phyloP scores from a whole-genome alignment of 1,140 invertebrate species.

The Muscidifurax raptorellus region DNA sequence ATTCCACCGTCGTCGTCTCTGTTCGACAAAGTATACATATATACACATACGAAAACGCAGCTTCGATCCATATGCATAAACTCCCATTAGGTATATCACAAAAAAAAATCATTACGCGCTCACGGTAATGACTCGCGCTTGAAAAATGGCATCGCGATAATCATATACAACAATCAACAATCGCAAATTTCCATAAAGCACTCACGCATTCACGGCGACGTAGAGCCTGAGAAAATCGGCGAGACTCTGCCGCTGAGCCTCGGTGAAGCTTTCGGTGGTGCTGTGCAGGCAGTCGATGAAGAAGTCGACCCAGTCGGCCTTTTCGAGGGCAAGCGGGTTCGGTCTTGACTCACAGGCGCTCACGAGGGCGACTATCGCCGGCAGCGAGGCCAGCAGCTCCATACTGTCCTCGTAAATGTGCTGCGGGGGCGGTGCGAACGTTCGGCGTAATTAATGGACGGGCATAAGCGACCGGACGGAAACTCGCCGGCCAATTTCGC shows the following conservation, averaged over 20 bases:
- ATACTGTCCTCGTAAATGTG: constrained; percentile 66
- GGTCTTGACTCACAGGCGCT: constrained; percentile 47
- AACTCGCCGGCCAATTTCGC: too few species aligned
- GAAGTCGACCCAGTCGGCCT: constrained; percentile 64
- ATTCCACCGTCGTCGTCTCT: constrained; percentile 66
- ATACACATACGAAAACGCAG: neutral
- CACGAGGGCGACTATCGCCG: constrained; percentile 62
- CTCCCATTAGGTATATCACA: too few species aligned
- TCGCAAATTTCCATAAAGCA: too few species aligned
- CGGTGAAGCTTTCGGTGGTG: constrained; percentile 38
- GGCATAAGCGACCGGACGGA: neutral
- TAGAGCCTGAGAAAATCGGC: constrained; percentile 63
- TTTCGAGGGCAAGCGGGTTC: constrained; percentile 37
- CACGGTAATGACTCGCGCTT: too few species aligned
- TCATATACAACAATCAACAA: too few species aligned
- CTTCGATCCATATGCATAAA: too few species aligned
- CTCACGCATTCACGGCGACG: constrained; percentile 65
- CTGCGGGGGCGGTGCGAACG: constrained; percentile 44
- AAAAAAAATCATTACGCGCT: too few species aligned
- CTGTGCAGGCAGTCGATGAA: constrained; percentile 57
- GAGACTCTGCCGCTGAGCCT: constrained; percentile 53
- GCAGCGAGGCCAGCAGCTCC: constrained; percentile 64
- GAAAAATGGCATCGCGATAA: too few species aligned
- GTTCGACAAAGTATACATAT: neutral
- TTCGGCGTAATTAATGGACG: constrained; percentile 1